Percentiles rank a stretch among this genome's conserved stretches.
Evolutionary conservation across 1,140 invertebrate species (phyloP).

Genomic region (Fopius arisanus): DNA sequence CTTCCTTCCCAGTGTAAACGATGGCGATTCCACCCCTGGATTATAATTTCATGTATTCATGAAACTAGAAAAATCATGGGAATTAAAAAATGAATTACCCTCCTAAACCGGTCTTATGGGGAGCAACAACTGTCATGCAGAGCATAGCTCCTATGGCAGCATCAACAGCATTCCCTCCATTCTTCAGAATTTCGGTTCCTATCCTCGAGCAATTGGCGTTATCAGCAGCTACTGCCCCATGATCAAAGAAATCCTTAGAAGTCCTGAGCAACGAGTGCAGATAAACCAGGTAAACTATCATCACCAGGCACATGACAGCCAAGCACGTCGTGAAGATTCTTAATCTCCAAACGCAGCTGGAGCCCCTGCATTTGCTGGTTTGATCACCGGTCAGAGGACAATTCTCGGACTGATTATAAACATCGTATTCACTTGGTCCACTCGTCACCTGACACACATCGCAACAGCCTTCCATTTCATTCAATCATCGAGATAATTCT

Average conservation of each 20-base stretch:
- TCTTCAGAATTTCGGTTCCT: conserved; percentile 72
- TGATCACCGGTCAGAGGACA: conserved; percentile 7
- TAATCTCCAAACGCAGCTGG: neutral
- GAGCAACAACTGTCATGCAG: conserved; percentile 73
- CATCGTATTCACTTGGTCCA: neutral
- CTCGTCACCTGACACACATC: neutral
- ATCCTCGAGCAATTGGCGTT: conserved; percentile 75
- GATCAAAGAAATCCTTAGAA: conserved; percentile 39
- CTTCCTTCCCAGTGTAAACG: conserved; percentile 72
- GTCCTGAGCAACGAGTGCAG: neutral
- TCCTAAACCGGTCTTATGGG: conserved; percentile 75
- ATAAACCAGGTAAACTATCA: neutral
- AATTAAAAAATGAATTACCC: conserved; percentile 67
- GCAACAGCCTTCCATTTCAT: neutral
- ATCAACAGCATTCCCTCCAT: conserved; percentile 76
- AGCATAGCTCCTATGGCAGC: conserved; percentile 73
- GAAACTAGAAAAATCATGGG: neutral
- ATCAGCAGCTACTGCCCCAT: conserved; percentile 80
- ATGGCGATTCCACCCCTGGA: conserved; percentile 77
- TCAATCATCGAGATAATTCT: neutral
- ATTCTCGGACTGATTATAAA: neutral
- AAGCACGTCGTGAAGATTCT: neutral
- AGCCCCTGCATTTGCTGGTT: neutral
- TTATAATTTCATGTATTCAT: conserved; percentile 24
- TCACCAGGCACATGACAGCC: neutral